phyloP scores from a whole-genome alignment of 2,888 invertebrate species.

The Phoenoteleia sp. region DNA sequence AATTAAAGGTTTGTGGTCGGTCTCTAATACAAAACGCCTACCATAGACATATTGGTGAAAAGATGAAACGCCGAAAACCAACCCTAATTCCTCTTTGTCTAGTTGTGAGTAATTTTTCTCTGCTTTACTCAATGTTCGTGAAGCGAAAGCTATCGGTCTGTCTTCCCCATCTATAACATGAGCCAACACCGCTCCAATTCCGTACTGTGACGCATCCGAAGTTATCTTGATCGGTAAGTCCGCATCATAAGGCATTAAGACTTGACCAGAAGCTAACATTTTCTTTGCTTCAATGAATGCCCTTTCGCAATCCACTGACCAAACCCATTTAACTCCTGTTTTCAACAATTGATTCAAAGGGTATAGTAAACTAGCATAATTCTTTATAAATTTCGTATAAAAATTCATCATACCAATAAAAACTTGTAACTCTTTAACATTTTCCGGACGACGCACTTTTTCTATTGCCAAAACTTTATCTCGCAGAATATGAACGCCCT shows the following conservation, averaged over 20 bases:
- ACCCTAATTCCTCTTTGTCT: slow-evolving; percentile 42
- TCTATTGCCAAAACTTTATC: slow-evolving; percentile 64
- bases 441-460: slow-evolving; percentile 2
- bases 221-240: slow-evolving; percentile 51
- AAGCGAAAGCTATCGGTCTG: slow-evolving; percentile 78
- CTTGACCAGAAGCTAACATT: slow-evolving; percentile 5
- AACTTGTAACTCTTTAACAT: slow-evolving; percentile 34
- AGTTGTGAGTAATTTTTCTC: slow-evolving; percentile 79
- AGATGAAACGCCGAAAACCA: not conserved
- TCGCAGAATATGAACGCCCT: slow-evolving; percentile 52
- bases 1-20: slow-evolving; percentile 52
- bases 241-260: slow-evolving; percentile 64
- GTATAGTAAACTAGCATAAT: not conserved
- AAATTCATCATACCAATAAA: slow-evolving; percentile 60
- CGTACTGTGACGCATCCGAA: slow-evolving; percentile 71
- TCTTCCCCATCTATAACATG: slow-evolving; percentile 77
- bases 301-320: slow-evolving; percentile 15
- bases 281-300: slow-evolving; percentile 27
- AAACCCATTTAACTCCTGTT: not conserved
- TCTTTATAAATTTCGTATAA: slow-evolving; percentile 47
- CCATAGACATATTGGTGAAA: not conserved
- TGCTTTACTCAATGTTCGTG: slow-evolving; percentile 76
- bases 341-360: slow-evolving; percentile 28
- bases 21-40: not conserved
- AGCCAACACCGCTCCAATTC: slow-evolving; percentile 77